Evolutionary conservation across 2,113 vertebrate species (phyloP), one percentile per base, ranked within the genome.

Genomic region (Nothocercus julius): DNA sequence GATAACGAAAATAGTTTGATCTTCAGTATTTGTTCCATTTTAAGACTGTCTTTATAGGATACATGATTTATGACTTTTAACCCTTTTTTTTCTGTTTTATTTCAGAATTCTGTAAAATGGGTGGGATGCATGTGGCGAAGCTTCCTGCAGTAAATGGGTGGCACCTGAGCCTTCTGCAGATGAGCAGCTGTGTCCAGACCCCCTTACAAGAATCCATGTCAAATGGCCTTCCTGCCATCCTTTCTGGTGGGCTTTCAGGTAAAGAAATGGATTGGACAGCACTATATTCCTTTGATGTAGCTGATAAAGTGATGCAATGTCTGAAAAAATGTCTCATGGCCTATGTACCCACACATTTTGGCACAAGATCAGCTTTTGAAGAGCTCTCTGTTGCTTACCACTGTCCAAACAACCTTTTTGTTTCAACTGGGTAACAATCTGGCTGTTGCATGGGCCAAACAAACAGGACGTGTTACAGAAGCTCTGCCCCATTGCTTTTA

Each of bases 201-300:
- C 21, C 38, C 76, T 44, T 56, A 32, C 44, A 38, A 82, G 49
- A 4, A 27, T 34, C 24, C 58, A 76, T 19, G n/a, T 8, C n/a
- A 34, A 61, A 54, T 49, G 16, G 7, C 19, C 77, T 87, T 88
- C 17, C 68, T 67, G n/a, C 68, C 8, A 0, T 21, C 68, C 13
- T 42, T 88, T 32, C 38, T 44, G 19, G 7, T 32, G 38, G 22
- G 14, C 66, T 11, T 36, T 44, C 44, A 81, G 77, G 86, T 86
- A 66, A 36, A 56, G 86, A 82, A 86, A 58, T 0, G 0, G 2
- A 2, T 66, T 77, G 21, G 16, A 32, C 1, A 1, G 17, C 34
- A 28, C 24, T 53, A 5, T n/a, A 36, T 59, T 92, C 27, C 45
- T 14, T 42, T 85, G 6, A 21, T 69, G 38, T n/a, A 38, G 47